Percentiles rank a stretch among this genome's conserved stretches.
phyloP scores from a whole-genome alignment of 35 echinoderm and acorn worm species.

The Ptychodera flava region DNA sequence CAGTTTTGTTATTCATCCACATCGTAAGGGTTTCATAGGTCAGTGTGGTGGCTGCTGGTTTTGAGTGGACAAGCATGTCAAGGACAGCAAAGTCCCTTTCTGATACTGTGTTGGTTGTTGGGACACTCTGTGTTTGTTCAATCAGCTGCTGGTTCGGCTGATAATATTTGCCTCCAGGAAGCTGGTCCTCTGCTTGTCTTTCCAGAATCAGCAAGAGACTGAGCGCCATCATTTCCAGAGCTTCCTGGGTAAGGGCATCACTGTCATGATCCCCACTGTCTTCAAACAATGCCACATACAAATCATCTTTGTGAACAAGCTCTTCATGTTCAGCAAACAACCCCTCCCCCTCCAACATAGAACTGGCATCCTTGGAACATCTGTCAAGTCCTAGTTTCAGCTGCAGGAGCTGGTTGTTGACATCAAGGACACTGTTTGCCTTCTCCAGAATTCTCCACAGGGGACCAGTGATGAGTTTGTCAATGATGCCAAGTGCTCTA shows the following conservation, averaged over 20 bases:
- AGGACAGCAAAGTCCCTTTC: neutral
- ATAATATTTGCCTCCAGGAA: neutral
- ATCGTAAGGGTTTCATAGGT: neutral
- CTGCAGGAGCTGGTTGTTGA: conserved; percentile 31
- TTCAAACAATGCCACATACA: conserved; percentile 28
- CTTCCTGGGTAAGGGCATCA: neutral
- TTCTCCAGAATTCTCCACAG: conserved; percentile 54
- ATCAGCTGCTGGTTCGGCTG: neutral
- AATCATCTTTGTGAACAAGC: conserved; percentile 19
- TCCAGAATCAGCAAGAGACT: neutral
- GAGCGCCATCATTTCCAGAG: neutral
- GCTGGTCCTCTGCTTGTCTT: neutral
- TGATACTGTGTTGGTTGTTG: neutral
- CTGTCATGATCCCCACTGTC: neutral
- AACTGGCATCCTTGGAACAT: conserved; percentile 43
- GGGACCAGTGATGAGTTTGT: conserved; percentile 54
- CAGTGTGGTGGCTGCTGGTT: neutral
- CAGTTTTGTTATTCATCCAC: neutral
- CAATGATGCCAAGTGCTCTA: conserved; percentile 43
- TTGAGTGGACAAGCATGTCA: neutral
- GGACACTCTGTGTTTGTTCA: neutral
- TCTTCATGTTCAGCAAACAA: conserved; percentile 37
- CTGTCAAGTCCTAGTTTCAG: conserved; percentile 28
- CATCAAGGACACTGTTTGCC: conserved; percentile 18
- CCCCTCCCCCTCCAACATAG: conserved; percentile 25